Percentiles rank a stretch among this genome's conserved stretches.
phyloP scores from a whole-genome alignment of 2,113 vertebrate species.

The Physeter macrocephalus region DNA sequence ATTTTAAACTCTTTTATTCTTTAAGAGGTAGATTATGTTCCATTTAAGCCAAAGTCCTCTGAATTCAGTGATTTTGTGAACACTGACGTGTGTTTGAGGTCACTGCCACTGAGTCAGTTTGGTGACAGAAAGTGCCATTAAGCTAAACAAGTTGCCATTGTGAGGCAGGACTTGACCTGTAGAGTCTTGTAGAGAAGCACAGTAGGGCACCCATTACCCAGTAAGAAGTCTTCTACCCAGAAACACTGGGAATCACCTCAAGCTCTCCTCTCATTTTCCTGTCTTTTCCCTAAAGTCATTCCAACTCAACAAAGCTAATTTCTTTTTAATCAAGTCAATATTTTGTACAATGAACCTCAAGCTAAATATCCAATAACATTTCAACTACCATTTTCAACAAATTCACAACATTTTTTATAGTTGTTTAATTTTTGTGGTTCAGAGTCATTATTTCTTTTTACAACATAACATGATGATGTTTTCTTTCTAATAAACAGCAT shows the following conservation, averaged over 20 bases:
- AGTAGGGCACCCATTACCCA: rapidly evolving
- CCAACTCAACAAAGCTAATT: slow-evolving; percentile 22
- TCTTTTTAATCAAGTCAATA: slow-evolving; percentile 26
- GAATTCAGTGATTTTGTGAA: background rate
- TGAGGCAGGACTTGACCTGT: background rate
- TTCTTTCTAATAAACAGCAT: background rate
- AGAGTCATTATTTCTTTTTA: background rate
- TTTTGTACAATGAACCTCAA: slow-evolving; percentile 42
- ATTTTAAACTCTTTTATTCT: background rate
- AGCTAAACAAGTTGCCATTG: background rate
- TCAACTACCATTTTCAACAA: background rate
- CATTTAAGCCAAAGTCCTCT: background rate
- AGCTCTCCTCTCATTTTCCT: slow-evolving; percentile 5
- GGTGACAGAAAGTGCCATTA: background rate
- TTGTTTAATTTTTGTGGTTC: background rate
- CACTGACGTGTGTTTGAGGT: background rate
- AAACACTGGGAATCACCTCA: background rate
- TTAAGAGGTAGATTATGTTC: background rate
- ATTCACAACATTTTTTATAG: background rate
- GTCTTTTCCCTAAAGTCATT: slow-evolving; percentile 33
- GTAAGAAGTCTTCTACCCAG: background rate
- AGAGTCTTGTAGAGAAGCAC: background rate
- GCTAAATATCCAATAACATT: background rate
- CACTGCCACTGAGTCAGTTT: background rate
- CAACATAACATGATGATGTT: background rate